Percentiles rank a stretch among this genome's conserved stretches.
Evolutionary conservation across 2,113 vertebrate species (phyloP).

Genomic region (Felis chaus): DNA sequence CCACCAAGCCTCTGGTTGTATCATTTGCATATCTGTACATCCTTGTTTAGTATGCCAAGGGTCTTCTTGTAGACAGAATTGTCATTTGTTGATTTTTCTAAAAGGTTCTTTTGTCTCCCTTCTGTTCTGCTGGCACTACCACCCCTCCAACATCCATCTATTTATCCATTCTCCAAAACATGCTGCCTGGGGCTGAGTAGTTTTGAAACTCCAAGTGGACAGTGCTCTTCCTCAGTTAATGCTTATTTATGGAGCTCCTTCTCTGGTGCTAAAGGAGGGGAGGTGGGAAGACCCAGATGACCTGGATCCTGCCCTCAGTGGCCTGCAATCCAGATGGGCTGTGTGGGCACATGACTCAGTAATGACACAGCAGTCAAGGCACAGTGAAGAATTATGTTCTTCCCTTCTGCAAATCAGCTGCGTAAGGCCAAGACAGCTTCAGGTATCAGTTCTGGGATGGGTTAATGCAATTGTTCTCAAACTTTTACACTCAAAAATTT

Average conservation of each 20-base stretch:
- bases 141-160: not conserved
- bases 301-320: too few species aligned
- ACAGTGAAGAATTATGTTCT: not conserved
- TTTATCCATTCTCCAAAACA: not conserved
- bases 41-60: not conserved
- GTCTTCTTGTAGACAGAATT: not conserved
- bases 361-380: not conserved
- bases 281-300: too few species aligned
- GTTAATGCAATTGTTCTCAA: not conserved
- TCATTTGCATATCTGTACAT: not conserved
- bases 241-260: not conserved
- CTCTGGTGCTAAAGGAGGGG: not conserved
- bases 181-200: not conserved
- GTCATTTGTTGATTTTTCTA: not conserved
- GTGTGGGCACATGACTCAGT: not conserved
- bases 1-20: not conserved
- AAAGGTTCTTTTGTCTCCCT: not conserved
- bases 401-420: not conserved
- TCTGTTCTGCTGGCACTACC: not conserved
- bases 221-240: not conserved
- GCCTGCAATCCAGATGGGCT: too few species aligned
- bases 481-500: not conserved
- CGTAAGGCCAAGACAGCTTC: not conserved
- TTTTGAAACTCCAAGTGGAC: not conserved
- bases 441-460: not conserved